A percentile compares a stretch with the other conserved stretches of the same genome.
Evolutionary conservation across 2,797 vertebrate genomes (phyloP).

Genomic region (Garrulus glandarius): DNA sequence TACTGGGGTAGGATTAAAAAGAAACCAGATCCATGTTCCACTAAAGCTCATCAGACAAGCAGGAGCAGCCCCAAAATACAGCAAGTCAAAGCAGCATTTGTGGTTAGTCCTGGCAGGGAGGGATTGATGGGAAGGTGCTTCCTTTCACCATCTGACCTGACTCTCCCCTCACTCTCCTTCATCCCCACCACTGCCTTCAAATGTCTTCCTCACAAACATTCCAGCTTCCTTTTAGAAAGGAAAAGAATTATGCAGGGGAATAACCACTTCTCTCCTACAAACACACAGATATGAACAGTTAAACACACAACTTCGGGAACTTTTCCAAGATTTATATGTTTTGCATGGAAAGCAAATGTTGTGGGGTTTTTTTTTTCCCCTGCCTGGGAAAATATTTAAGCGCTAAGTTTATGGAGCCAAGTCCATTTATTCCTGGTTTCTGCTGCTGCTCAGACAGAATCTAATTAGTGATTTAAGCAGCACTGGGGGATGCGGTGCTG

Average conservation of each 20-base stretch:
- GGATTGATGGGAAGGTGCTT: neutral
- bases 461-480: neutral
- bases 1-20: neutral
- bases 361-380: neutral
- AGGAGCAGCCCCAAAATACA: constrained; percentile 7
- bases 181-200: neutral
- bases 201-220: neutral
- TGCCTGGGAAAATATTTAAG: constrained; percentile 62
- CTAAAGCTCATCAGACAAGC: neutral
- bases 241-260: neutral
- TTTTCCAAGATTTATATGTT: constrained; percentile 61
- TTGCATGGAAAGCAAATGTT: constrained; percentile 62
- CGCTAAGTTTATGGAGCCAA: constrained; percentile 21
- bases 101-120: neutral
- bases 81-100: neutral
- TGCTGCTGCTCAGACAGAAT: constrained; percentile 5
- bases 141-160: neutral
- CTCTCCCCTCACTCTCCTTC: neutral
- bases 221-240: neutral
- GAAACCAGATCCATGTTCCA: neutral
- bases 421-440: neutral
- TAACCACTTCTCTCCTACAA: neutral
- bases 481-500: neutral
- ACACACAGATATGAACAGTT: neutral
- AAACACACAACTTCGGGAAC: constrained; percentile 2